Evolutionary conservation across 2,797 vertebrate genomes (phyloP), one percentile per base, ranked within the genome.

Genomic region (Lepus oiostolus): DNA sequence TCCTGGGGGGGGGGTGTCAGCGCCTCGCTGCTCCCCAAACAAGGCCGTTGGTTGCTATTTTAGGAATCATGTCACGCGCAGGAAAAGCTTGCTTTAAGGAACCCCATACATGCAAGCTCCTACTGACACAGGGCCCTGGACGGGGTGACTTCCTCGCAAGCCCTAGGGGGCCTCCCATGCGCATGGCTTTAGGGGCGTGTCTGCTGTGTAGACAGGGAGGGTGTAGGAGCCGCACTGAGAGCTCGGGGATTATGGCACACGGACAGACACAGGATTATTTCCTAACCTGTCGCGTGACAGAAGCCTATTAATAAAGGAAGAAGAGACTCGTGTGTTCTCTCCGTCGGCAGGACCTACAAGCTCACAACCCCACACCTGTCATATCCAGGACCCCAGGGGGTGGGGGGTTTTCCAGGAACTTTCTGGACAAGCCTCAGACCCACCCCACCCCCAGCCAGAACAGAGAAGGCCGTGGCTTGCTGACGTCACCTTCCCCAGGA

Each of bases 41-140:
- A 54, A 70, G 52, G 50, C 52, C 38, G 80, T 30, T 90, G 47
- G 63, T 68, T 76, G 65, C 72, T 95, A 81, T 95, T 95, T 96
- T 87, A 93, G 72, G 67, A 91, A 81, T 72, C 26, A 89, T 60
- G 71, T 16, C 32, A 86, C 93, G 77, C 42, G 54, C 58, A 82
- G 71, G 72, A 22, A 63, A 54, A 86, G 50, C 76, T 84, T 70
- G 52, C 70, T 93, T 92, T 85, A 79, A 76, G 92, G 79, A 93
- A 32, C 24, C 14, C 42, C 58, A 35, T 21, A 65, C 12, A 3
- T 2, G 3, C 32, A 75, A 67, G 14, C 47, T 38, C 93, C 65
- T 38, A 13, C 68, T 65, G 38, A 75, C 16, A 87, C 42, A 85
- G 75, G 95, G 62, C 13, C 60, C 50, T 26, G 7, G 14, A 52